Evolutionary conservation across 2,797 vertebrate genomes (phyloP).

Genomic region (Rhinophrynus dorsalis): DNA sequence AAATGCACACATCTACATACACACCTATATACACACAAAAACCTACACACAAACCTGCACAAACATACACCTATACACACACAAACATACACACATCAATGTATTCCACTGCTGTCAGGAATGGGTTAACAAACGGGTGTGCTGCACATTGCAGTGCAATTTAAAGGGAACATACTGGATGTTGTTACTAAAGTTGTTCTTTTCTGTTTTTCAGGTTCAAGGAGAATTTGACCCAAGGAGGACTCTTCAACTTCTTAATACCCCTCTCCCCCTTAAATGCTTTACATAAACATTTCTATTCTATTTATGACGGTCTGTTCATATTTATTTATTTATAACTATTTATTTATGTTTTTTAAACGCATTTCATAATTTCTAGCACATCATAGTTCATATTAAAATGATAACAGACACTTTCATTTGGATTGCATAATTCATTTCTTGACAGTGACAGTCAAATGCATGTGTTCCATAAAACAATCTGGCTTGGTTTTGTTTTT

Average conservation of each 20-base stretch:
- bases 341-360: slow-evolving; percentile 66
- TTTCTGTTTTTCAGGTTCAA: slow-evolving; percentile 55
- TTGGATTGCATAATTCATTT: slow-evolving; percentile 35
- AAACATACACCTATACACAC: too few species aligned
- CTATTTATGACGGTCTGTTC: slow-evolving; percentile 47
- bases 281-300: slow-evolving; percentile 45
- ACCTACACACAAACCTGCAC: too few species aligned
- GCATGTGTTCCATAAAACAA: too few species aligned
- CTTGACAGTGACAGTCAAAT: not conserved
- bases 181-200: not conserved
- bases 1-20: too few species aligned
- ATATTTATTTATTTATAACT: slow-evolving; percentile 72
- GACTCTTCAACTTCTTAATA: too few species aligned
- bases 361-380: slow-evolving; percentile 60
- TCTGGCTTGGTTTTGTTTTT: too few species aligned
- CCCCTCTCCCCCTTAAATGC: too few species aligned
- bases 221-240: slow-evolving; percentile 36
- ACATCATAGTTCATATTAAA: slow-evolving; percentile 55
- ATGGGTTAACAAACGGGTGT: too few species aligned
- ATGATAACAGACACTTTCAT: slow-evolving; percentile 57
- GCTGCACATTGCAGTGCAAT: not conserved
- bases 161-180: not conserved
- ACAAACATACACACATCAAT: too few species aligned
- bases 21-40: too few species aligned
- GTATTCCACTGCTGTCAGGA: too few species aligned